Percentiles rank a stretch among this genome's conserved stretches.
These are phyloP conservation scores for Anastrepha ludens DNA, from an alignment of 1,140 invertebrate species.

Conservation along the genomic window DNA sequence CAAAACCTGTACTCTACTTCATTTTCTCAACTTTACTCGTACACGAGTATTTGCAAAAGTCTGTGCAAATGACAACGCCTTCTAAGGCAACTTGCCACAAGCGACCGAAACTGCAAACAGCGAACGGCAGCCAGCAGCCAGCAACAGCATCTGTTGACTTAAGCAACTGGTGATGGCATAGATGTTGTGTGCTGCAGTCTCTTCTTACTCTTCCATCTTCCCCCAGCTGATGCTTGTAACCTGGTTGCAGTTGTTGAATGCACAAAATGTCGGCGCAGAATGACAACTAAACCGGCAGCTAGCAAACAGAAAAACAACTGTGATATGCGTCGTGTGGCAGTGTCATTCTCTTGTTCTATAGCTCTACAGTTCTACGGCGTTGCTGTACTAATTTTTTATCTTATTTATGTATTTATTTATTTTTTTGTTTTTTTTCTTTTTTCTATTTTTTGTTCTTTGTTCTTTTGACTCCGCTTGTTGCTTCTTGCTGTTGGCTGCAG, in stretches of 20 bases:
- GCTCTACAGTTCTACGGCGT: not conserved
- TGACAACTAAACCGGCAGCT: not conserved
- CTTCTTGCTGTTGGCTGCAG: not conserved
- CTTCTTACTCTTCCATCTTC: not conserved
- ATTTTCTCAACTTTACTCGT: not conserved
- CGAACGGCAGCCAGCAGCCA: not conserved
- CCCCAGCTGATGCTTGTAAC: not conserved
- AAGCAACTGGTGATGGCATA: not conserved
- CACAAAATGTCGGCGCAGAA: conserved; percentile 9
- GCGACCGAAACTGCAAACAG: conserved; percentile 24
- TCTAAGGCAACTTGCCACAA: conserved; percentile 38
- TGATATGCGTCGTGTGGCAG: not conserved
- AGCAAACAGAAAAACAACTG: not conserved
- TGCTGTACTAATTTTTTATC: not conserved
- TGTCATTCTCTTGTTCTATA: not conserved
- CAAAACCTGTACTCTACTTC: not conserved
- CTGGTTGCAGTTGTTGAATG: not conserved
- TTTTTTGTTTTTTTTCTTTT: not conserved
- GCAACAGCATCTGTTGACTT: conserved; percentile 7
- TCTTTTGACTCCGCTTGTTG: not conserved
- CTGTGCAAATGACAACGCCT: conserved; percentile 55
- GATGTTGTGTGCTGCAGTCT: not conserved
- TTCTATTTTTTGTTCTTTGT: not conserved
- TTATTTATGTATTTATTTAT: not conserved
- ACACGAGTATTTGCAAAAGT: not conserved